phyloP scores from a whole-genome alignment of 2,888 invertebrate genomes.

The Rugalucina vietnamica region DNA sequence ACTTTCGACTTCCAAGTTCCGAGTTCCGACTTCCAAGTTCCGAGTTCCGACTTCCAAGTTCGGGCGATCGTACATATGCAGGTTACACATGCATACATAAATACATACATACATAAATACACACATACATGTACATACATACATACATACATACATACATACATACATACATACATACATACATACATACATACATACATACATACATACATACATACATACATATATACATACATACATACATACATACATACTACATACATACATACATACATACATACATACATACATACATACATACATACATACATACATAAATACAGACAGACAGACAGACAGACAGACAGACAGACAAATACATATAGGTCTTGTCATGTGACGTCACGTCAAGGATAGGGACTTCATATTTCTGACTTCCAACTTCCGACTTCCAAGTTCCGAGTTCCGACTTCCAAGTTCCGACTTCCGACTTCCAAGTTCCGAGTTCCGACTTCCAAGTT shows the following conservation, averaged over 20 bases:
- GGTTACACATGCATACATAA: neutral
- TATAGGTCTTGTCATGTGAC: too few species aligned
- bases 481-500: too few species aligned
- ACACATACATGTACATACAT: neutral
- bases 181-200: neutral
- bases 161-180: neutral
- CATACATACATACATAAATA: neutral
- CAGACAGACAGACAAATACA: neutral
- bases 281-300: neutral
- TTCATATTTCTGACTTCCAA: too few species aligned
- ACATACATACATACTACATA: neutral
- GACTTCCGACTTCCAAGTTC: too few species aligned
- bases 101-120: neutral
- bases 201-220: neutral
- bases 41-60: too few species aligned
- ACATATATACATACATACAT: neutral
- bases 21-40: too few species aligned
- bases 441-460: too few species aligned
- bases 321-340: neutral
- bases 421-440: too few species aligned
- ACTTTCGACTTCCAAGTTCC: too few species aligned
- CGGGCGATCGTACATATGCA: too few species aligned
- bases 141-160: neutral
- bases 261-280: neutral
- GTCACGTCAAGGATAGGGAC: too few species aligned